Base-by-base conservation (phyloP, 2,888 invertebrate species). In the Cremastobaeus sp. region DNA sequence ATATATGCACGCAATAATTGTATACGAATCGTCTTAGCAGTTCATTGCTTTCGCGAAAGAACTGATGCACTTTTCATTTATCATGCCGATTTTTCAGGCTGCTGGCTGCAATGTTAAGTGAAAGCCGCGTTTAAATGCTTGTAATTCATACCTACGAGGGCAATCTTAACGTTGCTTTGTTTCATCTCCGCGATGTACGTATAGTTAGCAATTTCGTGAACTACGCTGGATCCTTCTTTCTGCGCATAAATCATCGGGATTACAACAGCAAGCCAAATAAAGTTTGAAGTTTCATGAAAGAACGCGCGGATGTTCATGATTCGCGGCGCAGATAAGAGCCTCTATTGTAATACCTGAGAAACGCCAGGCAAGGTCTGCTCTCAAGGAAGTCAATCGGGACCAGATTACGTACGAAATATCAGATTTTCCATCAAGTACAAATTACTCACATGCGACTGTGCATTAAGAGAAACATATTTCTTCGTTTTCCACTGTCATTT, bases 301-400 rank as follows among this genome's bases (percentile, higher is more conserved):
- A 76, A 73, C 66, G 66, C 64, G 59, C 60, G 70, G 62, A 70
- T 74, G 62, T 76, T 74, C 70, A 57, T 25, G 71, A 76, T 76
- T 30, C 35, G 34, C 62, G 8, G 18, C 17, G 50, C 21, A 68
- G 76, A 76, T 76, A 76, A 68, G 5, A 48, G 28, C 20, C 30
- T n/a, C 68, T 47, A 74, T 76, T 76, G 74, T 76, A 72, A 65
- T 65, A 72, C 48, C 74, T 74, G 74, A 76, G 76, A 76, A 74
- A 66, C 72, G 48, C 55, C 57, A 62, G 41, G 54, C 74, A 76
- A 76, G 76, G 76, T 74, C 74, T 77, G 48, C 70, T 64, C 57
- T 77, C 74, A 73, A 73, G 72, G 74, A 76, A 76, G 73, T 69
- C 62, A 60, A 69, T 75, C 48, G 75, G 60, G 71, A 75, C 71